A percentile compares a stretch with the other conserved stretches of the same genome.
phyloP scores from a whole-genome alignment of 2,797 vertebrate species.

The Glossophaga mutica region DNA sequence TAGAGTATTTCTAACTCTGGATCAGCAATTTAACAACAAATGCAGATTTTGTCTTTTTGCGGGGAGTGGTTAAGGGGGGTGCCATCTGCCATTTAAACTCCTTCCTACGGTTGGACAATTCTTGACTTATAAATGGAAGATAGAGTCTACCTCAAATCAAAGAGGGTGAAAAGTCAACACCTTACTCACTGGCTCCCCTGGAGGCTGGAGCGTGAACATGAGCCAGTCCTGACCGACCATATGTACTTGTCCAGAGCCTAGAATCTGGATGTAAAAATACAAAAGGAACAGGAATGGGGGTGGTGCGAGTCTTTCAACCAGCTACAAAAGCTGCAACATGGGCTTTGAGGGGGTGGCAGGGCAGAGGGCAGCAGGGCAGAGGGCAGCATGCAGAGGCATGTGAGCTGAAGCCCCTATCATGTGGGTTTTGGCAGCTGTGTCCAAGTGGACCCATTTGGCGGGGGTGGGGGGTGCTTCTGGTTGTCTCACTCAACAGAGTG shows the following conservation, averaged over 20 bases:
- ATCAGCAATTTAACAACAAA: background rate
- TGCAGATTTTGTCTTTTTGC: background rate
- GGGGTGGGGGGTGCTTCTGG: background rate
- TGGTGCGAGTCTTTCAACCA: background rate
- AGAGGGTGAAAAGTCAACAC: background rate
- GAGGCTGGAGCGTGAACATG: too few species aligned
- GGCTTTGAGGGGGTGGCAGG: background rate
- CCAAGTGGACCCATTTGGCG: background rate
- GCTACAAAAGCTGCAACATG: too few species aligned
- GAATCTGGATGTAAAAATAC: background rate
- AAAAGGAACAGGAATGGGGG: background rate
- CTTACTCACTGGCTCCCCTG: background rate
- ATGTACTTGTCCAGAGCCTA: background rate
- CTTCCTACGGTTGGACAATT: background rate
- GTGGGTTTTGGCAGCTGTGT: accelerated
- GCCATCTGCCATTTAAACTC: background rate
- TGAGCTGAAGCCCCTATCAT: accelerated
- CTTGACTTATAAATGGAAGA: background rate
- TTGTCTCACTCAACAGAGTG: background rate
- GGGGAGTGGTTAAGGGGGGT: accelerated
- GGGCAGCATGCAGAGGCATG: background rate
- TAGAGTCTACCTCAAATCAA: background rate
- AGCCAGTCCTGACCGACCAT: background rate
- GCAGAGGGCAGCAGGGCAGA: accelerated
- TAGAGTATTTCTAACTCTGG: background rate